Conservation (phyloP, 2,797 vertebrate species). For the Pipistrellus pipistrellus region DNA sequence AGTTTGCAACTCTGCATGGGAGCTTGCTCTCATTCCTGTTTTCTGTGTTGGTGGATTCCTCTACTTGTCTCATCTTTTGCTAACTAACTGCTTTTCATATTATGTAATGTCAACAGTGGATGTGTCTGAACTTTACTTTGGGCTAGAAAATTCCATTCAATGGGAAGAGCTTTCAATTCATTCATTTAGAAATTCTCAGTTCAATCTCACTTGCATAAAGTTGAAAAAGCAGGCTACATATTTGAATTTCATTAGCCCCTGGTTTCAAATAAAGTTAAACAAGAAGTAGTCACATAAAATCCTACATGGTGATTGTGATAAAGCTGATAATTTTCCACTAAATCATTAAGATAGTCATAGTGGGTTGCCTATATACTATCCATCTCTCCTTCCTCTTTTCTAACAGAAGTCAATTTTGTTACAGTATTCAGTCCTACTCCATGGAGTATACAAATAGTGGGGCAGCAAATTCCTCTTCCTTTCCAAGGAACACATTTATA, state of each 20-base stretch:
- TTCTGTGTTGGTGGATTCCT: not conserved
- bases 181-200: constrained; percentile 31
- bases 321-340: not conserved
- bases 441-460: not conserved
- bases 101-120: not conserved
- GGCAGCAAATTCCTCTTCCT: not conserved
- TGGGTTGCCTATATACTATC: not conserved
- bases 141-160: constrained; percentile 24
- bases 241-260: not conserved
- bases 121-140: not conserved
- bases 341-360: not conserved
- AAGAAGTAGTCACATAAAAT: not conserved
- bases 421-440: not conserved
- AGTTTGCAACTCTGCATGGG: not conserved
- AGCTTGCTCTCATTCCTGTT: not conserved
- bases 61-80: not conserved
- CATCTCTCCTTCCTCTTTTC: not conserved
- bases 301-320: not conserved
- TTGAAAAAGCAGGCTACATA: not conserved
- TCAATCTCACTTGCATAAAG: constrained; percentile 45
- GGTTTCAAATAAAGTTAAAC: not conserved
- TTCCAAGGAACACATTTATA: not conserved
- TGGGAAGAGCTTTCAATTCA: not conserved
- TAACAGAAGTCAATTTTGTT: not conserved
- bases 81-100: not conserved